phyloP scores from a whole-genome alignment of 2,113 vertebrate species.

The Nerophis ophidion region DNA sequence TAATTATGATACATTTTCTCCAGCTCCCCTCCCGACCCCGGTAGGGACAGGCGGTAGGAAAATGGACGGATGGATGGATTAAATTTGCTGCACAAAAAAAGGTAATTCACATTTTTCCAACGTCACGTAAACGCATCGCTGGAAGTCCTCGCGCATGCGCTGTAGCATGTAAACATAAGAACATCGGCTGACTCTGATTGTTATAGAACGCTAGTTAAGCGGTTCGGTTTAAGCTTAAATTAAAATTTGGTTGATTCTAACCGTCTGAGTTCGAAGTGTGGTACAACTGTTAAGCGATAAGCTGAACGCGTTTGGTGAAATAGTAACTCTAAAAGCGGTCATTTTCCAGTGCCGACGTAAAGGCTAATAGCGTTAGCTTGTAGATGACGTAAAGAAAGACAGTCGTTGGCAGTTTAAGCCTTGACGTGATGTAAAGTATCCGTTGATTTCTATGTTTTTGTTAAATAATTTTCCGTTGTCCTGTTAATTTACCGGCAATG shows the following conservation, averaged over 20 bases:
- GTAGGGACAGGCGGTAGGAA: too few species aligned
- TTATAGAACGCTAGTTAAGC: not conserved
- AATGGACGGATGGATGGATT: too few species aligned
- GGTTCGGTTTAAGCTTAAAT: not conserved
- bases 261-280: too few species aligned
- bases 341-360: not conserved
- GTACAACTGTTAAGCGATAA: not conserved
- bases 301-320: not conserved
- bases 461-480: not conserved
- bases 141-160: slow-evolving; percentile 50
- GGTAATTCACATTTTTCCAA: not conserved
- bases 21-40: too few species aligned
- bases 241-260: not conserved
- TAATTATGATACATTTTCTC: too few species aligned
- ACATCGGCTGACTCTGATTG: slow-evolving; percentile 17
- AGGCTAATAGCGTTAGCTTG: slow-evolving; percentile 31
- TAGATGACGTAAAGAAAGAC: slow-evolving; percentile 16
- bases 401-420: not conserved
- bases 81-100: not conserved
- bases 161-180: slow-evolving; percentile 69
- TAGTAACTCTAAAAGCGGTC: not conserved
- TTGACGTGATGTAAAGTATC: not conserved
- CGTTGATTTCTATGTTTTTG: not conserved
- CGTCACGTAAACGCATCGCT: not conserved
- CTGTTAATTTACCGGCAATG: slow-evolving; percentile 14